Evolutionary conservation across 2,113 vertebrate species (phyloP), one percentile per base, ranked within the genome.

Genomic region (Clarias gariepinus): DNA sequence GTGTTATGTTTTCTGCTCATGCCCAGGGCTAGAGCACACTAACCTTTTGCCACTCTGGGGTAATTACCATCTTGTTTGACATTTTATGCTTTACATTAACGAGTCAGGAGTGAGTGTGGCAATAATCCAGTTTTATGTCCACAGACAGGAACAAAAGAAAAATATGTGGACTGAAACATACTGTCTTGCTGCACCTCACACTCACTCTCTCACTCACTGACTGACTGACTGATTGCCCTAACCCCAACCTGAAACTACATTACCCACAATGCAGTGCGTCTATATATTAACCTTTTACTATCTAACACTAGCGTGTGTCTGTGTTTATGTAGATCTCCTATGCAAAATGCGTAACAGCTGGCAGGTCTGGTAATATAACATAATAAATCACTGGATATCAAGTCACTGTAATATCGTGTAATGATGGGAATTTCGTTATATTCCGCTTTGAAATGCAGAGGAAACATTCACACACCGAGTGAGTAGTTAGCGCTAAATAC

Each of bases 201-300:
- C 18, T 10, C 64, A 30, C 33, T 23, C 69, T 23, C 69, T 7
- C 33, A 21, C 18, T 3, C 64, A 21, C 18, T 3, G n/a, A 41
- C 69, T 47, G 18, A 11, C 8, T 10, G n/a, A 30, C 33, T 23
- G 33, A 41, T 36, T 21, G 19, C 36, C 33, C 33, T 73, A 73
- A 47, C 33, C 71, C 41, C 9, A 23, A 74, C 71, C n/a, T n/a
- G 6, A 78, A 30, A 60, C 21, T 80, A 60, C 25, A 57, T 18
- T 78, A 57, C 77, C 77, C 53, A 79, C 77, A 33, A 58, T 79
- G 53, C 77, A 80, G 55, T 60, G 55, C 16, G 23, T 7, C 28
- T 60, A 41, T 60, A 80, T 4, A 13, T 28, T 16, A 57, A 33
- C 28, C 16, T 30, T 58, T 33, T 33, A 33, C 55, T 79, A 19